Evolutionary conservation across 2,113 vertebrate species (phyloP).

Genomic region (Ciconia maguari): DNA sequence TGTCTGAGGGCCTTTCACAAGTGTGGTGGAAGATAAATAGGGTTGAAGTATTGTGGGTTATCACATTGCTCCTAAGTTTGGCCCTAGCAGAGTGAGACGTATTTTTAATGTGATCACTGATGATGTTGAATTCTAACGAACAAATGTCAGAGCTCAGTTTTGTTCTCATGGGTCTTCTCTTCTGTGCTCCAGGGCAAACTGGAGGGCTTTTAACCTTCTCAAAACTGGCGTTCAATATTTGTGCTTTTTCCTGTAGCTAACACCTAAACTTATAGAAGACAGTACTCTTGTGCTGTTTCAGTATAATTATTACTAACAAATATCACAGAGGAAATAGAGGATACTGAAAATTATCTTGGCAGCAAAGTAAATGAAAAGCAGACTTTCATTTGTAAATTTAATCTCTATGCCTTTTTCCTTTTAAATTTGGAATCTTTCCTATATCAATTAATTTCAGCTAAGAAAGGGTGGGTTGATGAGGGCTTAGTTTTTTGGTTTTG

Average conservation of each 20-base stretch:
- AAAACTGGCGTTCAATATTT: not conserved
- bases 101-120: not conserved
- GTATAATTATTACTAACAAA: not conserved
- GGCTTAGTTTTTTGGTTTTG: not conserved
- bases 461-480: not conserved
- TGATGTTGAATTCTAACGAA: not conserved
- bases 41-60: not conserved
- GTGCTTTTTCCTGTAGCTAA: not conserved
- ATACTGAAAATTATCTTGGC: not conserved
- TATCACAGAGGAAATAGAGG: not conserved
- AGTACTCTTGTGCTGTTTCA: not conserved
- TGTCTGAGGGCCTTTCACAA: constrained; percentile 10
- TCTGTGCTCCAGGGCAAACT: not conserved
- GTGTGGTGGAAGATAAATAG: not conserved
- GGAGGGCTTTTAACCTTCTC: not conserved
- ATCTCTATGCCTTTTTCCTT: not conserved
- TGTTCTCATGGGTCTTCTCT: not conserved
- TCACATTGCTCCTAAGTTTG: not conserved
- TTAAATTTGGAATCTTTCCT: not conserved
- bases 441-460: not conserved
- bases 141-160: not conserved
- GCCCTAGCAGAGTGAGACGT: not conserved
- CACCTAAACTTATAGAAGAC: not conserved
- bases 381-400: not conserved
- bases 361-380: not conserved